Evolutionary conservation across 2,888 invertebrate genomes (phyloP), one percentile per base, ranked within the genome.

Genomic region (Oligia strigilis): DNA sequence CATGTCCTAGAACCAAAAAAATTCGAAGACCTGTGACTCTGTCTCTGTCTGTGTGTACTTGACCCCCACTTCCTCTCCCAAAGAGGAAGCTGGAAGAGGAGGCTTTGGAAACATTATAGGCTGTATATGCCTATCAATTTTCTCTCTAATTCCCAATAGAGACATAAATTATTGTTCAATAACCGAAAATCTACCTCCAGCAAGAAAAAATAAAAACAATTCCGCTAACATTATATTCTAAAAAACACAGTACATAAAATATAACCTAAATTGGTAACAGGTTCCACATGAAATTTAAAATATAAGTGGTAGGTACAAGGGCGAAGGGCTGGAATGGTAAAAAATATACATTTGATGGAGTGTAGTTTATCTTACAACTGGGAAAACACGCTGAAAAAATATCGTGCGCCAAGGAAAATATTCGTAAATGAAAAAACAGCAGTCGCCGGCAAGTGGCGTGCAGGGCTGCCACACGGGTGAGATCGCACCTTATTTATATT

Each of bases 371-470:
- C 95, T 97, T 97, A 95, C 97, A 95, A 94, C 95, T 96, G 96
- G 95, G 95, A 95, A 96, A 97, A 97, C 95, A 96, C 92, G 88
- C 94, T 95, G 95, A 95, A 96, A 97, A 97, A 97, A 97, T 96
- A 97, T 95, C 96, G 95, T 91, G 94, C 91, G 95, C 96, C 93
- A 96, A 97, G 95, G 94, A 97, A 97, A 97, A 97, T 97, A 97
- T 97, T 96, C 96, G 94, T 94, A 97, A 97, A 97, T 97, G 97
- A 97, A 97, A 97, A 97, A 97, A 97, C 94, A 97, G 96, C 97
- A 97, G 92, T 87, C 87, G 92, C 88, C 93, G 90, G 89, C 92
- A 91, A 89, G 89, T 90, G 86, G 81, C 82, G 83, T 19, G 64
- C 88, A 96, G 96, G 97, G 96, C 23, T 95, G 95, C 60, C 91